Evolutionary conservation across 2,888 invertebrate genomes (phyloP).

Genomic region (Drosophila pseudotalamancana): DNA sequence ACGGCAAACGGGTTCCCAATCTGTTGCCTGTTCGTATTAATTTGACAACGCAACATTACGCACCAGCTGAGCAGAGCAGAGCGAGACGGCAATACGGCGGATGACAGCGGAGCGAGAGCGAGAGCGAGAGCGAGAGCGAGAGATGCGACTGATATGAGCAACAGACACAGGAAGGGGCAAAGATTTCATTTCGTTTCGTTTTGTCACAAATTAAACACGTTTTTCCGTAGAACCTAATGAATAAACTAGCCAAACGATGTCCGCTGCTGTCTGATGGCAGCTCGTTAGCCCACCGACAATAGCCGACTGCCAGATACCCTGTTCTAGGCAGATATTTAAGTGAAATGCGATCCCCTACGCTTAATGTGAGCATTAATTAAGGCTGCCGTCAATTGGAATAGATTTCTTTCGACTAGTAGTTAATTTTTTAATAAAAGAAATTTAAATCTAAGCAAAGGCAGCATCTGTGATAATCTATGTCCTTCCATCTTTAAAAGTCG

Average conservation of each 20-base stretch:
- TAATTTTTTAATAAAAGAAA: too few relatives aligned
- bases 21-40: constrained; percentile 53
- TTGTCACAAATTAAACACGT: constrained; percentile 84
- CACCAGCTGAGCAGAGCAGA: constrained; percentile 36
- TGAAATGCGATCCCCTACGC: too few relatives aligned
- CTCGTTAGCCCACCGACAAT: not conserved
- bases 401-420: too few relatives aligned
- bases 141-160: constrained; percentile 67
- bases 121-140: not conserved
- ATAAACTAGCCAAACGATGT: constrained; percentile 70
- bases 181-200: constrained; percentile 62
- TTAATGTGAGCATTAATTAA: too few relatives aligned
- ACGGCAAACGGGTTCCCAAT: constrained; percentile 29
- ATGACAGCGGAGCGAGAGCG: too few relatives aligned
- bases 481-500: too few relatives aligned
- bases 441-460: too few relatives aligned
- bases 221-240: constrained; percentile 82
- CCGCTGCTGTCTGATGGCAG: constrained; percentile 12
- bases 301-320: constrained; percentile 18
- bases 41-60: constrained; percentile 59
- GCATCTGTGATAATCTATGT: too few relatives aligned
- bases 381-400: too few relatives aligned
- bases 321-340: too few relatives aligned
- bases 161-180: constrained; percentile 25
- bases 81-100: constrained; percentile 3